Evolutionary conservation across 1,140 invertebrate genomes (phyloP).

Genomic region (Dreissena rostriformis): DNA sequence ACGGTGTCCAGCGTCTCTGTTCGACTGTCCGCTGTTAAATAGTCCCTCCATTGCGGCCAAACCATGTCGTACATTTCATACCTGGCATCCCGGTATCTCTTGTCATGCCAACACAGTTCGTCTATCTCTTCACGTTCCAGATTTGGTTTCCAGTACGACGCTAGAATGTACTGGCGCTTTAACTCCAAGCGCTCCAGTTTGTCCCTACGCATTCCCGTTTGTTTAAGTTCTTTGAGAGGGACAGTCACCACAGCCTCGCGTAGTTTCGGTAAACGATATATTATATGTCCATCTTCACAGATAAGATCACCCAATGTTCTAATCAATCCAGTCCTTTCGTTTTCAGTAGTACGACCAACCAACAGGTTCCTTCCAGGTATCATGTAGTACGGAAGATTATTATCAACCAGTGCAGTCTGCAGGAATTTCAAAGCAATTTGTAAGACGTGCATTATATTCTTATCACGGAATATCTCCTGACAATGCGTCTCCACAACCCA

Average conservation of each 20-base stretch:
- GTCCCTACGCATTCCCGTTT: neutral
- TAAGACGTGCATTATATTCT: too few relatives aligned
- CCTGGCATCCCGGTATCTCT: neutral
- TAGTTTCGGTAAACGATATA: constrained; percentile 3
- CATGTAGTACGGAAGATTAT: constrained; percentile 18
- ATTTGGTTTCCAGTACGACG: neutral
- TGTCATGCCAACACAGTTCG: constrained; percentile 7
- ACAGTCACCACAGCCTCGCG: neutral
- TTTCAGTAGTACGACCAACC: neutral
- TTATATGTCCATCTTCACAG: too few relatives aligned
- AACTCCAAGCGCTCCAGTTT: constrained; percentile 9
- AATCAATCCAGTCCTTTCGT: too few relatives aligned
- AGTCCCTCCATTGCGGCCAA: constrained; percentile 10
- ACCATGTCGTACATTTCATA: constrained; percentile 31
- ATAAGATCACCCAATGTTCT: too few relatives aligned
- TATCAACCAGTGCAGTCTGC: too few relatives aligned
- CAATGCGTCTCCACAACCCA: too few relatives aligned
- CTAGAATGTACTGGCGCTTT: neutral
- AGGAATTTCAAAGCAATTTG: too few relatives aligned
- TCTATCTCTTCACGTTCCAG: neutral
- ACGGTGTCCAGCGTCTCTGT: neutral
- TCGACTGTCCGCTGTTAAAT: neutral
- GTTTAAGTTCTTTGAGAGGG: neutral
- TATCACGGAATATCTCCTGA: neutral
- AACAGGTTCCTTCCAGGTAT: neutral